Evolutionary conservation across 2,797 vertebrate genomes (phyloP), one percentile per base, ranked within the genome.

Genomic region (Peromyscus melanophrys): DNA sequence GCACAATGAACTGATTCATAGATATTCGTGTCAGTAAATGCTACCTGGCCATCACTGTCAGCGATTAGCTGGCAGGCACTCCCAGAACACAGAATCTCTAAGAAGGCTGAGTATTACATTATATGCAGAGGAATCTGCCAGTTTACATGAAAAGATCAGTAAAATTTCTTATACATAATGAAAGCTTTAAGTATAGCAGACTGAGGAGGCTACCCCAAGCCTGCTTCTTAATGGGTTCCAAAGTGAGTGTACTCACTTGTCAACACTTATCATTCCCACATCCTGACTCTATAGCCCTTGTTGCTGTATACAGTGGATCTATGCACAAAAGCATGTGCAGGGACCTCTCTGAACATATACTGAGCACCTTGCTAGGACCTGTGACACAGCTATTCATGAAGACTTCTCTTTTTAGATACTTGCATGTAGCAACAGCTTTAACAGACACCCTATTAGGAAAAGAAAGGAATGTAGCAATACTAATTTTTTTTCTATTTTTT

Each of bases 111-210:
- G 25, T 49, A 75, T 23, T 27, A 11, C 13, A 37, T 81, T 40
- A 37, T 55, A 61, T 13, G 25, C 34, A 71, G 63, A 73, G 34
- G 65, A 84, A 83, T 49, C 34, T 63, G 77, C 46, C 69, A 31
- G 21, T 61, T 96, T 87, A 61, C 78, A 71, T 49, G 37, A 80
- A 80, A 97, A 85, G 29, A 55, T 57, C 23, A 67, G 46, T 59
- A 10, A 25, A 83, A 67, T 40, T 92, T 89, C 67, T 85, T 86
- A 6, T 46, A 31, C 8, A 17, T 34, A 69, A 90, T 76, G 4
- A 83, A n/a, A 83, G 37, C 27, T 80, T 94, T 88, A 82, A 89
- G 81, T 93, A 96, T 77, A 92, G 87, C 23, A 80, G 61, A 49
- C 34, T 78, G 37, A 82, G 43, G 90, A 89, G 55, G 80, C 1